A percentile compares a stretch with the other conserved stretches of the same genome.
Conservation (phyloP, 2,888 invertebrate genomes). For the Andrena bicolor region DNA sequence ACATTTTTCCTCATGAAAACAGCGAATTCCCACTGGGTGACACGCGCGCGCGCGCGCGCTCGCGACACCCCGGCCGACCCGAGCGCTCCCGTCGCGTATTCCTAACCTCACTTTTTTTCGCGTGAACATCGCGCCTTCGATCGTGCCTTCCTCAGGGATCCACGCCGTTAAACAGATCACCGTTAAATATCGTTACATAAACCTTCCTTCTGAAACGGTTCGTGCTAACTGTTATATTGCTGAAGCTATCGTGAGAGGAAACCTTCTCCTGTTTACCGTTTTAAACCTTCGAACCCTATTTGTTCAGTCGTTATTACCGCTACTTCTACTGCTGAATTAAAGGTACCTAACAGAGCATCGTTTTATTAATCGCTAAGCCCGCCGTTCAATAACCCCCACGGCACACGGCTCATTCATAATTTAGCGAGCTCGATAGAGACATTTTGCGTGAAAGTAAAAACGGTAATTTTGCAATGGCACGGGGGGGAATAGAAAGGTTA, state of each 20-base stretch:
- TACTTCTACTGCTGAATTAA: neutral
- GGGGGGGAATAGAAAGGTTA: conserved; percentile 10
- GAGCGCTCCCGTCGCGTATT: conserved; percentile 36
- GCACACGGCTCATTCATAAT: neutral
- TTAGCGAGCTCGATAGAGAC: neutral
- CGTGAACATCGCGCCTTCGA: conserved; percentile 32
- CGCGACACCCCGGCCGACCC: conserved; percentile 32
- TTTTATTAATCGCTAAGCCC: conserved; percentile 6
- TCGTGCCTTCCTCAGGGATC: neutral
- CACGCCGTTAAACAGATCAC: no score
- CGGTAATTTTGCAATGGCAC: neutral
- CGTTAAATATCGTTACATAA: no score
- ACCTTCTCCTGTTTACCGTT: no score
- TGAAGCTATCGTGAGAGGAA: no score
- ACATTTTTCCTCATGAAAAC: conserved; percentile 81
- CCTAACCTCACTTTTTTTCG: conserved; percentile 60
- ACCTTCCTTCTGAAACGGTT: no score
- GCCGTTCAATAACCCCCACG: neutral
- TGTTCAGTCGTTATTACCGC: neutral
- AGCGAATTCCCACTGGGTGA: conserved; percentile 74
- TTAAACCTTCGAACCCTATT: neutral
- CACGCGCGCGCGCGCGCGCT: conserved; percentile 54
- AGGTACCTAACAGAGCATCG: neutral
- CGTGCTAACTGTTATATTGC: no score
- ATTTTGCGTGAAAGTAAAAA: no score